A percentile compares a stretch with the other conserved stretches of the same genome.
Evolutionary conservation across 2,113 vertebrate genomes (phyloP).

Genomic region (Etheostoma spectabile): DNA sequence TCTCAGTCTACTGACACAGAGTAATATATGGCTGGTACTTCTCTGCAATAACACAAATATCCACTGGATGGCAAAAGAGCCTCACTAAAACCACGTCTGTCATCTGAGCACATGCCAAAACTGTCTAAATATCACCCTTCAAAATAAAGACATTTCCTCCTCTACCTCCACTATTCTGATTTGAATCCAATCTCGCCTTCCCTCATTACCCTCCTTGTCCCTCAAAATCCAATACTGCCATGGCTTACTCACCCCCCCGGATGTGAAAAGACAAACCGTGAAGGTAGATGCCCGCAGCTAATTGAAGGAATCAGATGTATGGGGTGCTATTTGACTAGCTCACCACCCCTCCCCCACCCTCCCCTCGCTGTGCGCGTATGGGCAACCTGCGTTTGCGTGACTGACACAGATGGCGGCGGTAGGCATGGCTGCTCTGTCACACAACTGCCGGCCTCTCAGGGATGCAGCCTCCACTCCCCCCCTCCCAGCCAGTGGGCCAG

Average conservation of each 20-base stretch:
- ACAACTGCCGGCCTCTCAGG: constrained; percentile 20
- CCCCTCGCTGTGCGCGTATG: constrained; percentile 3
- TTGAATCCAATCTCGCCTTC: constrained; percentile 56
- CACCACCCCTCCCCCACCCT: background rate
- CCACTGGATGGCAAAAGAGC: constrained; percentile 76
- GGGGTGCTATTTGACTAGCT: constrained; percentile 41
- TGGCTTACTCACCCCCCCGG: constrained; percentile 43
- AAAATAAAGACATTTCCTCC: constrained; percentile 61
- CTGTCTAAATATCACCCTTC: constrained; percentile 50
- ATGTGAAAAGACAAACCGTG: constrained; percentile 27
- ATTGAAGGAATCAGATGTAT: constrained; percentile 54
- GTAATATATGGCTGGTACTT: background rate
- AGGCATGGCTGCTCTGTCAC: constrained; percentile 61
- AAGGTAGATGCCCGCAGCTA: constrained; percentile 38
- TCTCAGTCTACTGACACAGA: constrained; percentile 7
- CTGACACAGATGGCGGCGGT: constrained; percentile 72
- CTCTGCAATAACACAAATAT: background rate
- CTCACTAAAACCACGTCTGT: background rate
- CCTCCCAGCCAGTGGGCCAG: constrained; percentile 8
- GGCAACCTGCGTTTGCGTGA: constrained; percentile 55
- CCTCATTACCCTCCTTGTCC: constrained; percentile 68
- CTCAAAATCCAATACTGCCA: constrained; percentile 54
- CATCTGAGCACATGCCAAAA: constrained; percentile 1
- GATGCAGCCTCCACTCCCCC: background rate
- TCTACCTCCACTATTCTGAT: constrained; percentile 59